Evolutionary conservation across 2,113 vertebrate genomes (phyloP), one percentile per base, ranked within the genome.

Genomic region (Menura novaehollandiae): DNA sequence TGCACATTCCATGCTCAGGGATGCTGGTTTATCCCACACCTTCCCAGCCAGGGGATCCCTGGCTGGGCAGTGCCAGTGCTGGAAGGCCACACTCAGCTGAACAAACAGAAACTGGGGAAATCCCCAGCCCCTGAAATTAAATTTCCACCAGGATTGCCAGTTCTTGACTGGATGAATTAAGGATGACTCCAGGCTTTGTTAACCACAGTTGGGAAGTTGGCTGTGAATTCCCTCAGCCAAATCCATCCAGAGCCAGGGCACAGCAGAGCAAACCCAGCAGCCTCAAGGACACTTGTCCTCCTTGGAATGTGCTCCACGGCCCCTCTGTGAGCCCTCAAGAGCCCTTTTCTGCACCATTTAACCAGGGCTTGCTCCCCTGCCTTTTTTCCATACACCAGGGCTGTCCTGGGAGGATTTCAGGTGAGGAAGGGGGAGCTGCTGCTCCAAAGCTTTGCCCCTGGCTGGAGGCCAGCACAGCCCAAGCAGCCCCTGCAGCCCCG

Each of bases 321-420:
- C 37, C 60, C 46, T 15, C 26, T 44, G 67, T 3, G 15, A 46
- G 43, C 55, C 56, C 14, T 30, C 15, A 2, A n/a, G 53, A 20
- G 21, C 27, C 27, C 51, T 32, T 4, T 15, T 6, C 3, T 15
- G 12, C 1, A 2, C 1, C 33, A 6, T 20, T 46, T 3, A 44
- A 5, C 11, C 79, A 43, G 53, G 7, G 23, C 5, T 23, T 7
- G 1, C 3, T 2, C 30, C 46, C 15, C 1, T 4, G 79, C 37
- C 21, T 2, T 6, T 15, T 0, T 9, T 1, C 39, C 67, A 20
- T 0, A 6, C 8, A 44, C 8, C 39, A 10, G 32, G 39, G 39
- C 39, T 41, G 39, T 41, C 39, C 39, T 41, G 39, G 46, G 2
- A 43, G 44, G 19, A 24, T 8, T 30, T 2, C 13, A 7, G 58